Conservation (phyloP, 2,888 invertebrate genomes). For the Lithodes maja region DNA sequence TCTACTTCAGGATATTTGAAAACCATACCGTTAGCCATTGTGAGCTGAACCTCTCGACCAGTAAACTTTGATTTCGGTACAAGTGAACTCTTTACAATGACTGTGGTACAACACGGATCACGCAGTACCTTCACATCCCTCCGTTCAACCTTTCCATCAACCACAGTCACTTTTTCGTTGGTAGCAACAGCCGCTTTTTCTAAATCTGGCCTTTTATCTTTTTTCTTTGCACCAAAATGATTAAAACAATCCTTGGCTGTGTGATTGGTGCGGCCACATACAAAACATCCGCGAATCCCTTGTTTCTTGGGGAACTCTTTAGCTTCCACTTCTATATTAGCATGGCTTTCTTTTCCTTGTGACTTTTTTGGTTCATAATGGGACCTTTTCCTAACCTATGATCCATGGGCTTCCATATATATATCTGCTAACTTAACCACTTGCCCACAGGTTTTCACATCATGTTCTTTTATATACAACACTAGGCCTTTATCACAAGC, state of each 20-base stretch:
- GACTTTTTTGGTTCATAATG: not conserved
- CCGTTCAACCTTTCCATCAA: no score
- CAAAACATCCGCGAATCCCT: not conserved
- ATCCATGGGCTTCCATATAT: no score
- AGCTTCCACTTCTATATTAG: not conserved
- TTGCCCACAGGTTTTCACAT: conserved; percentile 14
- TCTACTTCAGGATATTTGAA: no score
- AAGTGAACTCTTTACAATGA: no score
- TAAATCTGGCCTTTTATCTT: not conserved
- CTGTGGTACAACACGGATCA: no score
- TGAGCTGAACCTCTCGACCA: no score
- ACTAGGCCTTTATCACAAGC: conserved; percentile 22
- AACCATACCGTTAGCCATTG: no score
- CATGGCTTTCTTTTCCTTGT: not conserved
- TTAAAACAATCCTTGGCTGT: conserved; percentile 1
- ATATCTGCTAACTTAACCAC: conserved; percentile 1
- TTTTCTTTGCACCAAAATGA: not conserved
- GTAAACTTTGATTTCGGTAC: no score
- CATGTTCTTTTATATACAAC: conserved; percentile 31
- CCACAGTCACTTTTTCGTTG: not conserved
- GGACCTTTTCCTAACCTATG: not conserved
- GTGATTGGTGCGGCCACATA: conserved; percentile 11
- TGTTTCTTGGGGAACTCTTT: not conserved
- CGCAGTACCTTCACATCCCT: no score
- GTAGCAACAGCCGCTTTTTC: conserved; percentile 9